phyloP scores from a whole-genome alignment of 2,888 invertebrate genomes.

The Drosophila recens region DNA sequence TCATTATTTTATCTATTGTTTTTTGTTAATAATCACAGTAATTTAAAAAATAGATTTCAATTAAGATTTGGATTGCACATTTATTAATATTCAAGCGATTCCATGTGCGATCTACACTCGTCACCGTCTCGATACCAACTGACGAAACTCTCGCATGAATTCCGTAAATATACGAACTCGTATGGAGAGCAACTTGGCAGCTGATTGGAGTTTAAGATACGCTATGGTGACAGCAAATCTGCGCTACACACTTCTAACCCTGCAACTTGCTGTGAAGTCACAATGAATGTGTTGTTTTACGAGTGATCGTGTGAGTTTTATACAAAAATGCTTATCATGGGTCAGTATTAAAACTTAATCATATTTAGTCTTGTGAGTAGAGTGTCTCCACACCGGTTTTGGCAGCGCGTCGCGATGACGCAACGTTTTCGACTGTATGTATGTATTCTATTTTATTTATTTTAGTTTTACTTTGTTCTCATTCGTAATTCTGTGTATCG shows the following conservation, averaged over 20 bases:
- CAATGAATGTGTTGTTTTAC: slow-evolving; percentile 12
- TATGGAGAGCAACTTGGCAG: not conserved
- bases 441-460: slow-evolving; percentile 1
- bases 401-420: not conserved
- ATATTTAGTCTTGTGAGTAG: not conserved
- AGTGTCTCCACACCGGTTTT: not conserved
- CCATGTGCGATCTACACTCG: slow-evolving; percentile 6
- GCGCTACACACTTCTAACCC: slow-evolving; percentile 9
- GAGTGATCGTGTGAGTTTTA: not conserved
- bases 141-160: slow-evolving; percentile 9
- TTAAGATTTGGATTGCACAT: not conserved
- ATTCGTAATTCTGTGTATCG: slow-evolving; percentile 8
- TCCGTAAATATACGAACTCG: slow-evolving; percentile 17
- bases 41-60: not conserved
- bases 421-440: not conserved
- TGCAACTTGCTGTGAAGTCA: not conserved
- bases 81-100: not conserved
- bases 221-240: not conserved
- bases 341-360: not conserved
- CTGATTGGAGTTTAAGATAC: not conserved
- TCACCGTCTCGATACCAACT: slow-evolving; percentile 4
- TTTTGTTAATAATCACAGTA: slow-evolving; percentile 5
- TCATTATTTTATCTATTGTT: slow-evolving; percentile 34
- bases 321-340: not conserved
- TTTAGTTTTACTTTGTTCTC: slow-evolving; percentile 2